Evolutionary conservation across 2,113 vertebrate genomes (phyloP), one percentile per base, ranked within the genome.

Genomic region (Suncus etruscus): DNA sequence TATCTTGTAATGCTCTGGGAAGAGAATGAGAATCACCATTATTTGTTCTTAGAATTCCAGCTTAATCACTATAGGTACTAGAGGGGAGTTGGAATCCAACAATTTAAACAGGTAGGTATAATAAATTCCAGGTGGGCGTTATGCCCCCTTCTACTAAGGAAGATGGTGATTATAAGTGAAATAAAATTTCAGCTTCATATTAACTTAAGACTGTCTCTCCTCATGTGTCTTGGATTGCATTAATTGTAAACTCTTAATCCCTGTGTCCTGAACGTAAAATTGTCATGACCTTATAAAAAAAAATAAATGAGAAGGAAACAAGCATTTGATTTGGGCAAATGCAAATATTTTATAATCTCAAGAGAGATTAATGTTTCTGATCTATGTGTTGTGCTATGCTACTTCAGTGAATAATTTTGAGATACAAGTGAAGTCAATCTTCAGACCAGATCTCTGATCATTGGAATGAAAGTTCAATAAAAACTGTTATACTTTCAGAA

Each of bases 121-220:
- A 83, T 32, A 75, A 90, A 77, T 90, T 91, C 18, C 70, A 50
- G 58, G 25, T 29, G 70, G 82, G 16, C 82, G 75, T 81, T 47
- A 91, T 27, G 70, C 24, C 72, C 87, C 29, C 76, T 66, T 68
- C 58, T 74, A 11, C 66, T 70, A 32, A 24, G 61, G 79, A 92
- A 87, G 58, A 87, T 50, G 25, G 9, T 75, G 79, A 83, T 70
- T 92, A 25, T 81, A 75, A 92, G 47, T 63, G 83, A 94, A 84
- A 32, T 72, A 16, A 87, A 65, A 84, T 22, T 58, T 93, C 45
- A 92, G 92, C 84, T 69, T 70, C 45, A 10, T 77, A 63, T 50
- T 58, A 87, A 50, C 82, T 1, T 20, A 65, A 58, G 39, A 20
- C 11, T 14, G 2, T 66, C 32, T 39, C 2, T 0, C 24, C 5